These are phyloP conservation scores for Himalopsyche kuldschensis DNA, from an alignment of 2,888 invertebrate genomes.

Conservation along the genomic window DNA sequence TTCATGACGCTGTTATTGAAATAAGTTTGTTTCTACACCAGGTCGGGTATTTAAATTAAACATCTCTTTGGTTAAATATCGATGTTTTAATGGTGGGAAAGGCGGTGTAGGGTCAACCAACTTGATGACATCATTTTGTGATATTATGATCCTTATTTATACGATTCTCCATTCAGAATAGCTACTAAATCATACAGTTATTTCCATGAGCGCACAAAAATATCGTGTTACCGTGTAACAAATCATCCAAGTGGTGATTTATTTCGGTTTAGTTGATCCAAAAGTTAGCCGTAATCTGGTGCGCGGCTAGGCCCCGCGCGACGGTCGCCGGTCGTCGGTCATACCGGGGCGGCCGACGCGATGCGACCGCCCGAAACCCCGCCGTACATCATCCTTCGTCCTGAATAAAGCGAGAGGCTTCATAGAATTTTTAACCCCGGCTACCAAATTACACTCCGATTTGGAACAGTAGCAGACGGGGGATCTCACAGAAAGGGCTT, in stretches of 20 bases:
- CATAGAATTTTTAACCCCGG: constrained; percentile 1
- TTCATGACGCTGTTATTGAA: too few relatives aligned
- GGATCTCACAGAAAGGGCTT: not conserved
- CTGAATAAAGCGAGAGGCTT: not conserved
- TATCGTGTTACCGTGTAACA: not conserved
- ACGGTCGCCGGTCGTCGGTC: not conserved
- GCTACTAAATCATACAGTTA: not conserved
- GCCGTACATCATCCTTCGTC: not conserved
- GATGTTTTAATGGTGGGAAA: too few relatives aligned
- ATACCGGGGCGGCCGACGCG: not conserved
- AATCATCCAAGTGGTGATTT: not conserved
- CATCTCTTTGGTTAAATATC: too few relatives aligned
- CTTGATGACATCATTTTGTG: not conserved
- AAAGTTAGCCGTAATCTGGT: not conserved
- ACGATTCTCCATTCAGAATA: not conserved
- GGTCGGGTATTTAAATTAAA: too few relatives aligned
- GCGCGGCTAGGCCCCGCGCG: not conserved
- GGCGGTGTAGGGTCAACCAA: too few relatives aligned
- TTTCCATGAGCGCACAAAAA: not conserved
- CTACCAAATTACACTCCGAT: constrained; percentile 28
- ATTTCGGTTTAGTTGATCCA: not conserved
- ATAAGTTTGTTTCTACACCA: too few relatives aligned
- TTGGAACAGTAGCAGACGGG: not conserved
- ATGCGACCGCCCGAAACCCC: not conserved
- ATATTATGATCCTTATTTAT: not conserved